Conservation (phyloP, 2,113 vertebrate species). For the Mesoclemmys tuberculata region DNA sequence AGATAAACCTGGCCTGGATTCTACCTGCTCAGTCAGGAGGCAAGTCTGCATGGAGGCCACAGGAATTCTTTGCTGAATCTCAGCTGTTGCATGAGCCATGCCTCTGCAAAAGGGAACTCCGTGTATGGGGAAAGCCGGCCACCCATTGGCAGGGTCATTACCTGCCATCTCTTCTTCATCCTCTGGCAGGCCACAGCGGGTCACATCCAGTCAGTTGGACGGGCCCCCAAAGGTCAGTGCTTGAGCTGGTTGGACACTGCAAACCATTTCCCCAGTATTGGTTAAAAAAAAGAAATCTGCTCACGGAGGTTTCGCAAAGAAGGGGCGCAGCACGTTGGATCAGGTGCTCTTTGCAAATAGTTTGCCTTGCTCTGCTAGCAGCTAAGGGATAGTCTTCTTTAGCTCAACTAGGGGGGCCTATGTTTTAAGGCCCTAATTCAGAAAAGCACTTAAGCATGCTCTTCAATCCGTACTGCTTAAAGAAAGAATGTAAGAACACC, state of each 20-base stretch:
- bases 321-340: neutral
- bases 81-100: neutral
- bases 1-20: conserved; percentile 9
- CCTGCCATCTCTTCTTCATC: neutral
- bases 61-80: neutral
- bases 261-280: neutral
- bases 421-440: neutral
- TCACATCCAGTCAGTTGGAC: conserved; percentile 8
- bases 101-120: accelerated
- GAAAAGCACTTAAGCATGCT: neutral
- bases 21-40: neutral
- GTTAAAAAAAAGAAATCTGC: neutral
- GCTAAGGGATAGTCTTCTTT: neutral
- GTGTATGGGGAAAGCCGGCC: neutral
- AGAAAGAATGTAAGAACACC: neutral
- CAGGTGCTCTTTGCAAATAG: neutral
- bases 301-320: neutral
- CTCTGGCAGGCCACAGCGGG: conserved; percentile 35
- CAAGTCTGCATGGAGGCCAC: neutral
- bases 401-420: neutral
- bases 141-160: neutral
- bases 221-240: conserved; percentile 44
- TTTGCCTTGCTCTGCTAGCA: neutral
- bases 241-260: conserved; percentile 26
- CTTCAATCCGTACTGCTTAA: neutral